Base-by-base conservation (phyloP, 2,113 vertebrate species). In the Apus apus region DNA sequence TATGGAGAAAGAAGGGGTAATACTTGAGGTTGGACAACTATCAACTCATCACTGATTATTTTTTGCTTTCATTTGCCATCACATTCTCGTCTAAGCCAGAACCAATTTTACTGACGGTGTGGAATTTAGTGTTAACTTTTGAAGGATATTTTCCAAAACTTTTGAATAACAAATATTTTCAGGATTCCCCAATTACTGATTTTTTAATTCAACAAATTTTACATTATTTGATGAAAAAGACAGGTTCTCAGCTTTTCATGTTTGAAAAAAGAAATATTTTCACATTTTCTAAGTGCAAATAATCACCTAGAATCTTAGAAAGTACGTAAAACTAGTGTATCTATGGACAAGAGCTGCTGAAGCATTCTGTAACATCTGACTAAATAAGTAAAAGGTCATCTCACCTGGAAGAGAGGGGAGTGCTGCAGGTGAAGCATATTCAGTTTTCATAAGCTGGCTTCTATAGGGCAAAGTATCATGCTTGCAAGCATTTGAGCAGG, bases 341-440 rank as follows among this genome's bases (percentile, higher is more conserved):
- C 15, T 83, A 78, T 76, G 46, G 27, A 50, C 32, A 79, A 40
- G 17, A 57, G 36, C 36, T 7, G 1, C 64, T 73, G 53, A 83
- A 85, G 12, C 32, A 34, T 70, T 62, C 30, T 66, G 34, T 68
- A 85, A 57, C 21, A 32, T 8, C 20, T 74, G 17, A 74, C 1
- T 3, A 90, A 91, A 48, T 51, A 80, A 90, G 36, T 0, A 11
- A 79, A 86, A 72, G n/a, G 36, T 82, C 79, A 65, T 85, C 67
- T 95, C 43, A 62, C 38, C 46, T 74, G 64, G 43, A 71, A 66
- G 32, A 79, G n/a, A 43, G 14, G 19, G 34, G 25, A 81, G 38
- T 23, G 48, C 40, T 1, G 0, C 2, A 3, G 27, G 22, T 75
- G 50, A 82, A 5, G 60, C 8, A 8, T 14, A 53, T 20, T 50